Conservation (phyloP, 1,140 invertebrate genomes). For the Trissolcus basalis region DNA sequence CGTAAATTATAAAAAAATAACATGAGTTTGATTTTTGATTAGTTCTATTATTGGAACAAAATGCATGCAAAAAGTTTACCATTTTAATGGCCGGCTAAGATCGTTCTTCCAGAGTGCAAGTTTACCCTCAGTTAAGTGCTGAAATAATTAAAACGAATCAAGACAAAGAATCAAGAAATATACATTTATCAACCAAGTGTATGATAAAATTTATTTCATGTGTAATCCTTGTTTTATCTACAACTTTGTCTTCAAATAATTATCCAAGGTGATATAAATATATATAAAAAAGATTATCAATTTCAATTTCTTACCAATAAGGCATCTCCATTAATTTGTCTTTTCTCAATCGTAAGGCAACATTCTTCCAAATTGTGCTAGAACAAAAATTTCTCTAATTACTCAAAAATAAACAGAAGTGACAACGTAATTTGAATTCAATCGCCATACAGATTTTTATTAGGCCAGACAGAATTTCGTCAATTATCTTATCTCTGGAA, state of each 20-base stretch:
- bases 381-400: not conserved
- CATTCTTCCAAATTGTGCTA: constrained; percentile 37
- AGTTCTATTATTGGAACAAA: no score
- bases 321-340: constrained; percentile 29
- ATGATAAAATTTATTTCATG: no score
- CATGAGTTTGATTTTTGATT: no score
- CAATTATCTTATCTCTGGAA: no score
- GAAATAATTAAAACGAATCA: constrained; percentile 72
- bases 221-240: no score
- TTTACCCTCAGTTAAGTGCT: constrained; percentile 75
- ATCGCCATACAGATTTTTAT: no score
- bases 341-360: constrained; percentile 17
- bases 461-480: no score
- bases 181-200: not conserved
- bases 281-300: no score
- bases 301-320: constrained; percentile 13
- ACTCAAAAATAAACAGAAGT: not conserved
- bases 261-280: no score
- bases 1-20: no score
- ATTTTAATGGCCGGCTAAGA: constrained; percentile 67
- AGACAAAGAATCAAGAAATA: constrained; percentile 39
- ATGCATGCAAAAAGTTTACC: constrained; percentile 61
- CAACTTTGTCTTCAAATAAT: no score
- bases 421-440: no score
- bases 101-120: constrained; percentile 73